Percentiles rank a stretch among this genome's conserved stretches.
Evolutionary conservation across 64 coral and sea anemone species (phyloP).

Genomic region (Actinia equina): DNA sequence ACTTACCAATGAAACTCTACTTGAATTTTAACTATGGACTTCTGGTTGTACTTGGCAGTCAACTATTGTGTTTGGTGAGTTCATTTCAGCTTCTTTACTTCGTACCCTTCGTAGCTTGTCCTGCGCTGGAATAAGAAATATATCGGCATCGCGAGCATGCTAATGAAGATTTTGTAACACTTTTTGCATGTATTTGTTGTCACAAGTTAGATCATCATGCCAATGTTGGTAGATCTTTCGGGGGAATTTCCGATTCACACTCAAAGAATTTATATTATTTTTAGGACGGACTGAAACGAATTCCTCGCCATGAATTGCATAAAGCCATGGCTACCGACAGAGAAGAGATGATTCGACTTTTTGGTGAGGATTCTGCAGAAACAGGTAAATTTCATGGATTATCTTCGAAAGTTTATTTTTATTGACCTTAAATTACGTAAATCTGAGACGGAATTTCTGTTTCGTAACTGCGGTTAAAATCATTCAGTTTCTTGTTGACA

Average conservation of each 20-base stretch:
- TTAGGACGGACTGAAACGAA: background rate
- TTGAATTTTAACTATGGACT: background rate
- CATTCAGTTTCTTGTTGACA: conserved; percentile 9
- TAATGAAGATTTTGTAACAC: background rate
- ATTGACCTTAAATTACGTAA: background rate
- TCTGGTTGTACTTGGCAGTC: background rate
- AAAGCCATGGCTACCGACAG: conserved; percentile 1
- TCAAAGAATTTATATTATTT: background rate
- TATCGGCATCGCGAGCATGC: background rate
- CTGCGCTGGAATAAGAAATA: background rate
- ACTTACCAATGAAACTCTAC: background rate
- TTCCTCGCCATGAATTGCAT: conserved; percentile 16
- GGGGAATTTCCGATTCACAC: background rate
- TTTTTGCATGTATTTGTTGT: background rate
- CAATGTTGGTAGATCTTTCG: background rate
- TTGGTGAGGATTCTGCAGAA: conserved; percentile 11
- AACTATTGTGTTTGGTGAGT: background rate
- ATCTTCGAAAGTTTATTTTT: background rate
- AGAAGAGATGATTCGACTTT: background rate
- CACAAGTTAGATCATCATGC: background rate
- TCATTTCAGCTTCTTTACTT: background rate
- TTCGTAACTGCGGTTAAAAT: background rate
- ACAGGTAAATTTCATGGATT: background rate
- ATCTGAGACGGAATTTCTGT: background rate
- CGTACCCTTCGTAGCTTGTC: too few relatives aligned